A percentile compares a stretch with the other conserved stretches of the same genome.
These are phyloP conservation scores for Temnothorax rugatulus DNA, from an alignment of 2,888 invertebrate genomes.

Conservation along the genomic window DNA sequence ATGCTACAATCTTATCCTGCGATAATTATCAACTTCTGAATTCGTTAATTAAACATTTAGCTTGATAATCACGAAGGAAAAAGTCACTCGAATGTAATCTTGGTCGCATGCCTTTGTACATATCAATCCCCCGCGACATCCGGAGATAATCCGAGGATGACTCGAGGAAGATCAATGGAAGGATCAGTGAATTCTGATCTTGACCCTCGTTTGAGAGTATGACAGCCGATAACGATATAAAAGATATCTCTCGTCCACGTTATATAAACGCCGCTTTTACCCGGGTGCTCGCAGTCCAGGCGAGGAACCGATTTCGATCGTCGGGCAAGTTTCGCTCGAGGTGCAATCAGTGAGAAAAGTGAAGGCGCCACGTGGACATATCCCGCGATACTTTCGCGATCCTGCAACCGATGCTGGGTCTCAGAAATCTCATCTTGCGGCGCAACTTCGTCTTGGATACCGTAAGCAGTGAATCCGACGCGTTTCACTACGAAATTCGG, in stretches of 20 bases:
- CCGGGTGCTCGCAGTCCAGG: constrained; percentile 40
- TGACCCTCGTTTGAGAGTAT: constrained; percentile 58
- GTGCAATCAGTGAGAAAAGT: constrained; percentile 40
- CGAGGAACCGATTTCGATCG: constrained; percentile 42
- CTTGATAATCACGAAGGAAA: not conserved
- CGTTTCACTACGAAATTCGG: not conserved
- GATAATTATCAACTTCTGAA: not conserved
- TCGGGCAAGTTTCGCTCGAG: constrained; percentile 34
- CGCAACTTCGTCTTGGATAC: constrained; percentile 63
- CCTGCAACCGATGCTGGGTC: constrained; percentile 60
- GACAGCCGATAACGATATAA: not conserved
- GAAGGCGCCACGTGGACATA: constrained; percentile 32
- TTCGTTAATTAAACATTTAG: not conserved
- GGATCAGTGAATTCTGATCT: constrained; percentile 28
- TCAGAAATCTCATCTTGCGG: constrained; percentile 62
- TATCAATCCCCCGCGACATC: not conserved
- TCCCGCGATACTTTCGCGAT: not conserved
- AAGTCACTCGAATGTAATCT: not conserved
- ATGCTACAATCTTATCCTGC: not conserved
- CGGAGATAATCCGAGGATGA: constrained; percentile 33
- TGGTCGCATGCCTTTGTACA: not conserved
- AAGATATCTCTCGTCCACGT: constrained; percentile 56
- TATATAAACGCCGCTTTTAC: constrained; percentile 70
- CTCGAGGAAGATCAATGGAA: not conserved
- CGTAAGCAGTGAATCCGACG: constrained; percentile 57